These are phyloP conservation scores for Spodoptera frugiperda DNA, from an alignment of 1,140 invertebrate genomes.

Conservation along the genomic window DNA sequence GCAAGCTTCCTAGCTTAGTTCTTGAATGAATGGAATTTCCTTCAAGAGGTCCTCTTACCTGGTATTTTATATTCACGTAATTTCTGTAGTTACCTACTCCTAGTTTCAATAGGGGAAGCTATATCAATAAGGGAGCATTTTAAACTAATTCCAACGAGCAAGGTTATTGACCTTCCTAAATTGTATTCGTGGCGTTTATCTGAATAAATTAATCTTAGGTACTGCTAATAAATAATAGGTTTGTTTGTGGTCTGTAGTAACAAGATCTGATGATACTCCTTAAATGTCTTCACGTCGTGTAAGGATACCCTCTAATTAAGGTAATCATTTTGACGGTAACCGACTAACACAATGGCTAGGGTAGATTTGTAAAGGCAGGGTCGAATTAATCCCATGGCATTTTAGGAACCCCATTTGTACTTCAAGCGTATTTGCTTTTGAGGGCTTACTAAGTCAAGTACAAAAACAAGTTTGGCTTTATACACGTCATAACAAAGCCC, in stretches of 20 bases:
- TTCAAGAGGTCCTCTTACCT: too few relatives aligned
- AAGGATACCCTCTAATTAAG: slow-evolving; percentile 18
- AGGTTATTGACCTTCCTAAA: too few relatives aligned
- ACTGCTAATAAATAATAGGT: not conserved
- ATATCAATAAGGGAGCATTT: too few relatives aligned
- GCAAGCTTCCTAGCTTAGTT: too few relatives aligned
- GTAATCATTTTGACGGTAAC: slow-evolving; percentile 31
- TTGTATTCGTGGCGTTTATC: not conserved
- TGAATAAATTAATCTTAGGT: not conserved
- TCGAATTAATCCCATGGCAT: slow-evolving; percentile 22
- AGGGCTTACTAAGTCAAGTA: too few relatives aligned
- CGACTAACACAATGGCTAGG: slow-evolving; percentile 4
- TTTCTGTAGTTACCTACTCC: too few relatives aligned
- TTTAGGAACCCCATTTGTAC: not conserved
- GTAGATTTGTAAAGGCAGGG: not conserved
- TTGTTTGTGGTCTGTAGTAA: not conserved
- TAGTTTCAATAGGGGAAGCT: too few relatives aligned
- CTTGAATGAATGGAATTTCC: too few relatives aligned
- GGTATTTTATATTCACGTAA: too few relatives aligned
- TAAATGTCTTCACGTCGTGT: slow-evolving; percentile 17
- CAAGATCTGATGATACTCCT: slow-evolving; percentile 1
- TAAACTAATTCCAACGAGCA: too few relatives aligned
- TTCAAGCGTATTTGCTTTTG: not conserved
- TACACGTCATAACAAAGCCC: not conserved
- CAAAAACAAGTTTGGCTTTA: too few relatives aligned